Evolutionary conservation across 2,888 invertebrate species (phyloP).

Genomic region (Strigamia maritima): DNA sequence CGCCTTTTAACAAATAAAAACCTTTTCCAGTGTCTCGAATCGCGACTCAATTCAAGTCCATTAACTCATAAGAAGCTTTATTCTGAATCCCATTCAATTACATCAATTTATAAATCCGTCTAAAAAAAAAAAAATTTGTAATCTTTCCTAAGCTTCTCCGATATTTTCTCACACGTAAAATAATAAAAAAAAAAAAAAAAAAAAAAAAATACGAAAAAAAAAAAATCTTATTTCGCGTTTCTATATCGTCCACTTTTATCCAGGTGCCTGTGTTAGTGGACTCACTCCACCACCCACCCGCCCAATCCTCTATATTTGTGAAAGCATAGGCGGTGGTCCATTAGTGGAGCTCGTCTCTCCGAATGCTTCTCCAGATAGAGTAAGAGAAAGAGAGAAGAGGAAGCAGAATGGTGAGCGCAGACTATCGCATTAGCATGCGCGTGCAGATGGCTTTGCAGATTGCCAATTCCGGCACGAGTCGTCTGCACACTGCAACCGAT

Average conservation of each 20-base stretch:
- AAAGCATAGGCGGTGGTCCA: slow-evolving; percentile 2
- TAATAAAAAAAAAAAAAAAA: neutral
- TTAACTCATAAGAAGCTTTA: slow-evolving; percentile 7
- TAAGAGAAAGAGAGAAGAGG: neutral
- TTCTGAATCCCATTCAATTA: neutral
- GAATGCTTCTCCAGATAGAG: neutral
- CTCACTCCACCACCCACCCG: too few relatives aligned
- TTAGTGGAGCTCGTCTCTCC: neutral
- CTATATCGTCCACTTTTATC: neutral
- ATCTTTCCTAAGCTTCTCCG: neutral
- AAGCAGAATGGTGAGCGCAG: neutral
- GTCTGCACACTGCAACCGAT: slow-evolving; percentile 15
- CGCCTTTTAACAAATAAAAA: neutral
- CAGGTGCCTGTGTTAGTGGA: neutral
- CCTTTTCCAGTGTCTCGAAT: too few relatives aligned
- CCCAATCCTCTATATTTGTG: neutral
- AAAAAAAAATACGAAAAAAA: too few relatives aligned
- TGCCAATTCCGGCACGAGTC: slow-evolving; percentile 15
- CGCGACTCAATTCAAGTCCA: neutral
- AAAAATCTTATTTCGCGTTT: neutral
- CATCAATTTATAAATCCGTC: neutral
- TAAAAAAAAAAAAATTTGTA: neutral
- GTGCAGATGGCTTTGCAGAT: slow-evolving; percentile 15
- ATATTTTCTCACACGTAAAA: neutral
- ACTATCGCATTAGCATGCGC: slow-evolving; percentile 15